Percentiles rank a stretch among this genome's conserved stretches.
Conservation (phyloP, 2,113 vertebrate genomes). For the Cromileptes altivelis region DNA sequence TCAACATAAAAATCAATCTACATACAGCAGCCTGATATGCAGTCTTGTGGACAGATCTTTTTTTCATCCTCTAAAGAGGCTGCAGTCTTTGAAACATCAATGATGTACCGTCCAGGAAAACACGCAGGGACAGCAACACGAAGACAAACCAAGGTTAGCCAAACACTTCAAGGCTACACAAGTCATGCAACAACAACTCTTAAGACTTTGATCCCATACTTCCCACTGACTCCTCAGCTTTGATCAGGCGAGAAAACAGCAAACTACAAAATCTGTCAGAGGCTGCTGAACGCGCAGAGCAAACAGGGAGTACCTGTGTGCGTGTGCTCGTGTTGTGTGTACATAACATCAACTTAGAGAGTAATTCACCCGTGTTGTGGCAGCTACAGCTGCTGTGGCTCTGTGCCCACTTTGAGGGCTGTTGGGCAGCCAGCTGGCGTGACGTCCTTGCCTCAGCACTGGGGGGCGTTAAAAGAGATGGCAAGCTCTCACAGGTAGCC, state of each 20-base stretch:
- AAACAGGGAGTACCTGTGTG: constrained; percentile 28
- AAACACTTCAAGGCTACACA: constrained; percentile 35
- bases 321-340: constrained; percentile 31
- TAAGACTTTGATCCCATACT: constrained; percentile 52
- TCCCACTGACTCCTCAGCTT: constrained; percentile 46
- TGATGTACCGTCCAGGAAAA: constrained; percentile 27
- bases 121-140: neutral
- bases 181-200: constrained; percentile 34
- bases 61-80: constrained; percentile 29
- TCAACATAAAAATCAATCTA: constrained; percentile 44
- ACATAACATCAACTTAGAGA: constrained; percentile 64
- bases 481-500: constrained; percentile 59
- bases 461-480: constrained; percentile 38
- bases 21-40: constrained; percentile 14
- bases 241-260: constrained; percentile 56
- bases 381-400: constrained; percentile 69
- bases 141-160: constrained; percentile 41
- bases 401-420: constrained; percentile 57
- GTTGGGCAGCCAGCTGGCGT: constrained; percentile 68
- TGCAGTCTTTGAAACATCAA: constrained; percentile 49
- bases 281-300: constrained; percentile 22
- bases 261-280: constrained; percentile 48
- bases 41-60: constrained; percentile 9
- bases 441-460: constrained; percentile 40
- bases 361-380: constrained; percentile 69